Percentiles rank a stretch among this genome's conserved stretches.
phyloP scores from a whole-genome alignment of 2,113 vertebrate species.

The Tichodroma muraria region DNA sequence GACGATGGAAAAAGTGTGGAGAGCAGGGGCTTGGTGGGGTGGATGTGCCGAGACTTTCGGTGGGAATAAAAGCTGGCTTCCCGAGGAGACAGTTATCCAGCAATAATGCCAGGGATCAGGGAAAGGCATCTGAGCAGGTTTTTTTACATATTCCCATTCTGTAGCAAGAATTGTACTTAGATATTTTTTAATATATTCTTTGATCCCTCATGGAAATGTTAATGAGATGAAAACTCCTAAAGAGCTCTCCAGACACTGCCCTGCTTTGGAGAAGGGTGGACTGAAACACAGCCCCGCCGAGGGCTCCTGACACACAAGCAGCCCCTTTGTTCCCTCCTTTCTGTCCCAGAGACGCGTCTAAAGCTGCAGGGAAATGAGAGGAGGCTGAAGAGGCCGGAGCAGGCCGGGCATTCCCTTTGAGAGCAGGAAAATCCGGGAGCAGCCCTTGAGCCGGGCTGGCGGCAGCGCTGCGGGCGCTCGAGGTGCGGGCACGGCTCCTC shows the following conservation, averaged over 20 bases:
- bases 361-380: slow-evolving; percentile 66
- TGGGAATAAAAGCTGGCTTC: slow-evolving; percentile 40
- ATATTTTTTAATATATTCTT: slow-evolving; percentile 56
- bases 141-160: neutral
- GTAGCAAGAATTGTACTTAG: slow-evolving; percentile 18
- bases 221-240: slow-evolving; percentile 80
- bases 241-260: slow-evolving; percentile 70
- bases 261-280: slow-evolving; percentile 60
- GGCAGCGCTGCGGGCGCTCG: slow-evolving; percentile 32
- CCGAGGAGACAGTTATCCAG: slow-evolving; percentile 50
- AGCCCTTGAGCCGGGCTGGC: slow-evolving; percentile 19
- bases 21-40: neutral
- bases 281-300: slow-evolving; percentile 77
- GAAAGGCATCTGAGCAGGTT: neutral
- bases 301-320: slow-evolving; percentile 80
- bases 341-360: slow-evolving; percentile 79
- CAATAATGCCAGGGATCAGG: slow-evolving; percentile 32
- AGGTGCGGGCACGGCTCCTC: slow-evolving; percentile 49
- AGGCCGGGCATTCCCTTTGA: slow-evolving; percentile 45
- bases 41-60: neutral
- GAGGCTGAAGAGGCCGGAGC: slow-evolving; percentile 65
- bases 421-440: slow-evolving; percentile 19
- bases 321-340: slow-evolving; percentile 83
- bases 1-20: neutral
- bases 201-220: slow-evolving; percentile 86